Base-by-base conservation (phyloP, 2,797 vertebrate species). In the Naso thynnoides region DNA sequence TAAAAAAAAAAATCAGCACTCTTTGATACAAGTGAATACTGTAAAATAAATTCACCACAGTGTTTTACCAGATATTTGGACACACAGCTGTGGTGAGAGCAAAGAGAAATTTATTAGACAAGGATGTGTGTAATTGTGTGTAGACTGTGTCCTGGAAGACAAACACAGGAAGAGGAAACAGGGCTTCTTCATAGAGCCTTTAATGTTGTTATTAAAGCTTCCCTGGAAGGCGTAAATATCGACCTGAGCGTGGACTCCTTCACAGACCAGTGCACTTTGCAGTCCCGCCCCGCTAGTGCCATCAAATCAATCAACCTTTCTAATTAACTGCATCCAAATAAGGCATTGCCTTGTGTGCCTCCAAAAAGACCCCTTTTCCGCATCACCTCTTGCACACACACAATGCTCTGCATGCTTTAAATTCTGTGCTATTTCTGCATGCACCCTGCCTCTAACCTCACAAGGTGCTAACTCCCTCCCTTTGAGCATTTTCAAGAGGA, bases 311-410 rank as follows among this genome's bases (percentile, higher is more conserved):
- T 94, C 93, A 92, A 79, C 90, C 87, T 85, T 84, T 85, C 91
- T 94, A 91, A 94, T 94, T 95, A 93, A 92, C 92, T 85, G 88
- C 89, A 90, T 90, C 91, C 88, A 93, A 94, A 94, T 92, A 86
- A 92, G 83, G 81, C 85, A 53, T 73, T 60, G 36, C 77, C 62
- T 57, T 80, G 57, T 70, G 65, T 69, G 80, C 82, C 61, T 79
- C 50, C 48, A 66, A 83, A 88, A 87, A 82, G 70, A 63, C 16
- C 68, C 33, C 44, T 81, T 85, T 89, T 86, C 78, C 82, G 77
- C 83, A 74, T 80, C 82, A 79, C 77, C 79, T 81, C 85, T 16
- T 60, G 53, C 72, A 29, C 71, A 61, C 74, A 79, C 68, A 29
- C 39, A 54, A 69, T 82, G 76, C 21, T 54, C 19, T 53, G 53